Evolutionary conservation across 2,113 vertebrate genomes (phyloP).

Genomic region (Theristicus caerulescens): DNA sequence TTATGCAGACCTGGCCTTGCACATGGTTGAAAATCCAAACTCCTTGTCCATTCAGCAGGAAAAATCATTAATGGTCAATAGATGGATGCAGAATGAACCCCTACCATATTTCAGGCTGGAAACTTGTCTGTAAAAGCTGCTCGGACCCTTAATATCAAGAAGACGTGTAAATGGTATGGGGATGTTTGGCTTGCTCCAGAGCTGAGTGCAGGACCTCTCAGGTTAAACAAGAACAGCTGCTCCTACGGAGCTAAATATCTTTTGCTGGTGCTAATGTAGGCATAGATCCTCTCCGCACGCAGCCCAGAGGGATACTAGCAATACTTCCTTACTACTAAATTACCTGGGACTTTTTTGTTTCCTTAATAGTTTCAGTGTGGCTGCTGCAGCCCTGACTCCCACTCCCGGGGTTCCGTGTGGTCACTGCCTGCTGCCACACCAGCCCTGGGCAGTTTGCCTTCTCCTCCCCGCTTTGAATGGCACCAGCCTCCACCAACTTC

Average conservation of each 20-base stretch:
- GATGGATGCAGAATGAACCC: background rate
- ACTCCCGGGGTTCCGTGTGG: fast-evolving
- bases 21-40: background rate
- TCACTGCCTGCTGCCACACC: background rate
- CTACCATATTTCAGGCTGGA: background rate
- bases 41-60: background rate
- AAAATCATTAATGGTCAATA: background rate
- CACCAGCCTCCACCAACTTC: background rate
- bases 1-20: background rate
- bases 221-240: background rate
- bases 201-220: background rate
- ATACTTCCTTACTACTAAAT: background rate
- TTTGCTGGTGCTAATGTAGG: background rate
- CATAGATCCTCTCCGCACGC: background rate
- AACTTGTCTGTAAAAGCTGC: background rate
- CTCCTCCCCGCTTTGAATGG: background rate
- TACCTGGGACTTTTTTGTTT: background rate
- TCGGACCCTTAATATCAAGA: background rate
- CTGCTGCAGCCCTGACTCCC: background rate
- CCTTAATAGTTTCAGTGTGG: background rate
- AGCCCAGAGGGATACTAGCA: background rate
- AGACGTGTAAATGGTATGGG: background rate
- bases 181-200: background rate
- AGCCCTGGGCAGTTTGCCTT: background rate
- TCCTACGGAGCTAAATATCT: background rate